Conservation (phyloP, 2,113 vertebrate genomes). For the Etheostoma spectabile region DNA sequence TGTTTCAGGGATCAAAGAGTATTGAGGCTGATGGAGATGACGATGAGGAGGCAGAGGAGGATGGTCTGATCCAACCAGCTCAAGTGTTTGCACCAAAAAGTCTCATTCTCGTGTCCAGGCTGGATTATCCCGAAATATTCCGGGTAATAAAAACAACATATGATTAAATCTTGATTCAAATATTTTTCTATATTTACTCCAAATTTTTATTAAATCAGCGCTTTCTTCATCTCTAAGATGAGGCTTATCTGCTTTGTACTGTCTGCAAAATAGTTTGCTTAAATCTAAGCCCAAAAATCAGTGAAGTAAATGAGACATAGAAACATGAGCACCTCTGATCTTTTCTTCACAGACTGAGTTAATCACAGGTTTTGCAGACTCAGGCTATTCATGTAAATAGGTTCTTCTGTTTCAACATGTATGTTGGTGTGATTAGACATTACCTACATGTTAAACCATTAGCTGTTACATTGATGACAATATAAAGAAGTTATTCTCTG, state of each 20-base stretch:
- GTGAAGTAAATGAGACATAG: constrained; percentile 18
- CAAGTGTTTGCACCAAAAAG: constrained; percentile 99
- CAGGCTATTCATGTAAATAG: neutral
- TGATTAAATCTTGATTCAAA: constrained; percentile 62
- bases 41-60: constrained; percentile 91
- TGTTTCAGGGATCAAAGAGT: constrained; percentile 91
- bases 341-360: constrained; percentile 24
- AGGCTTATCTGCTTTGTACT: constrained; percentile 39
- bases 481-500: neutral
- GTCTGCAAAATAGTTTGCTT: constrained; percentile 31
- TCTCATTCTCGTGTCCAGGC: constrained; percentile 95
- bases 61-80: constrained; percentile 94
- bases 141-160: constrained; percentile 87
- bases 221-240: constrained; percentile 46
- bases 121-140: constrained; percentile 98
- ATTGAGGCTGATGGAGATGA: constrained; percentile 89
- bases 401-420: neutral
- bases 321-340: constrained; percentile 10
- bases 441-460: neutral
- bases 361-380: constrained; percentile 16
- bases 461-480: neutral
- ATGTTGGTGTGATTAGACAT: neutral
- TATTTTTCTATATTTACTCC: constrained; percentile 52
- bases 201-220: constrained; percentile 40
- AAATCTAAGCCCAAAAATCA: constrained; percentile 17